phyloP scores from a whole-genome alignment of 2,888 invertebrate genomes.

The Erebia ligea region DNA sequence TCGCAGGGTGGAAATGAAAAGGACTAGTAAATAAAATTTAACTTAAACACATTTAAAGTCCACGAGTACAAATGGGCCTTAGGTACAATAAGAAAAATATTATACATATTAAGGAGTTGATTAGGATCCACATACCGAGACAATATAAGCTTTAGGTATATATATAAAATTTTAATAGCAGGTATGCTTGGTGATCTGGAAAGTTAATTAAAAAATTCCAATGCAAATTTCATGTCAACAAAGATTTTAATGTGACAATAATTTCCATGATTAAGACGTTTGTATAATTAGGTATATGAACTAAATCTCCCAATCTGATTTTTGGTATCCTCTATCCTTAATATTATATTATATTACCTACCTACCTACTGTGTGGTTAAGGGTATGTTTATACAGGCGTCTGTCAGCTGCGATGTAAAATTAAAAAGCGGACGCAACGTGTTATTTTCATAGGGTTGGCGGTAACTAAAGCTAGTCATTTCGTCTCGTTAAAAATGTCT shows the following conservation, averaged over 20 bases:
- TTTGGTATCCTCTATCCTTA: slow-evolving; percentile 31
- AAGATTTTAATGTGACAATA: slow-evolving; percentile 33
- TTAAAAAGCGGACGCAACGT: slow-evolving; percentile 69
- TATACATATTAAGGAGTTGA: too few relatives aligned
- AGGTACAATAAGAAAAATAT: too few relatives aligned
- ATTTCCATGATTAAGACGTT: slow-evolving; percentile 40
- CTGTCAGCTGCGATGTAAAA: slow-evolving; percentile 75
- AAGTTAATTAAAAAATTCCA: slow-evolving; percentile 32
- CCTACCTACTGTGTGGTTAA: slow-evolving; percentile 48
- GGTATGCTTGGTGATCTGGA: background rate
- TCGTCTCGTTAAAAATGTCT: too few relatives aligned
- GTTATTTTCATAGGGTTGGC: slow-evolving; percentile 54
- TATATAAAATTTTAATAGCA: background rate
- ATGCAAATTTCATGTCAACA: slow-evolving; percentile 23
- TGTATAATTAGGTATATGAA: slow-evolving; percentile 26
- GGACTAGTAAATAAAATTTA: too few relatives aligned
- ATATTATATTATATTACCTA: slow-evolving; percentile 11
- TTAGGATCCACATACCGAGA: too few relatives aligned
- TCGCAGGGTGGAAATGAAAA: too few relatives aligned
- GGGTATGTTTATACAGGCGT: slow-evolving; percentile 72
- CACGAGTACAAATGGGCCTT: too few relatives aligned
- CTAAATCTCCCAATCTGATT: slow-evolving; percentile 28
- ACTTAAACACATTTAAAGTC: too few relatives aligned
- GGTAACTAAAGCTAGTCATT: slow-evolving; percentile 1
- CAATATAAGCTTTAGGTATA: too few relatives aligned